Conservation (phyloP, 2,797 vertebrate genomes). For the Telmatherina bonti region DNA sequence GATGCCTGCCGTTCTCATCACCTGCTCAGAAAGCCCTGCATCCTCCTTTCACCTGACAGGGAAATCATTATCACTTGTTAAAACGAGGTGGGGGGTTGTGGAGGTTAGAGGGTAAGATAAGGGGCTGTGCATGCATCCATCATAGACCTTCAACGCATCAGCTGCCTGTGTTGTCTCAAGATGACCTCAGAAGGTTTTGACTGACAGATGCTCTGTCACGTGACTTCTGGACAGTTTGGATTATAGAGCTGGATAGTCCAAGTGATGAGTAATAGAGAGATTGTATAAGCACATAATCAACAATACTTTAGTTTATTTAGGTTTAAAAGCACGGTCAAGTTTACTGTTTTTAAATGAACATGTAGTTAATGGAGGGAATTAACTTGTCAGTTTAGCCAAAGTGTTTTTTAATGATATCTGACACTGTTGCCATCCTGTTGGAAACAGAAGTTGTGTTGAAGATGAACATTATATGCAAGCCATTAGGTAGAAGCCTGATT, state of each 20-base stretch:
- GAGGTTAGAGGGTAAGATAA: slow-evolving; percentile 7
- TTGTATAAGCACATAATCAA: neutral
- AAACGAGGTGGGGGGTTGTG: slow-evolving; percentile 21
- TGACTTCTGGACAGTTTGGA: slow-evolving; percentile 9
- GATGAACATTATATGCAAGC: neutral
- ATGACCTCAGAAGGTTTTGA: slow-evolving; percentile 42
- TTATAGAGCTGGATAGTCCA: neutral
- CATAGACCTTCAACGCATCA: slow-evolving; percentile 14
- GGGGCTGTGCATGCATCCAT: neutral
- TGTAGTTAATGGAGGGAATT: neutral
- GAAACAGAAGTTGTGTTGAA: neutral
- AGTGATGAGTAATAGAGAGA: neutral
- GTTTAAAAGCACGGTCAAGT: neutral
- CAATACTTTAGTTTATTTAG: neutral
- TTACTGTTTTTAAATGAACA: neutral
- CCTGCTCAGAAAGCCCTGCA: slow-evolving; percentile 53
- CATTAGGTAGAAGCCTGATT: slow-evolving; percentile 5
- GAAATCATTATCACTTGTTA: slow-evolving; percentile 27
- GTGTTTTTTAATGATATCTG: neutral
- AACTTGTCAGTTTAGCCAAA: too few species aligned
- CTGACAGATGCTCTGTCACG: slow-evolving; percentile 16
- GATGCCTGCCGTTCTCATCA: slow-evolving; percentile 57
- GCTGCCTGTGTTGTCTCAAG: slow-evolving; percentile 31
- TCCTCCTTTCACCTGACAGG: slow-evolving; percentile 19
- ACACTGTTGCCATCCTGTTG: neutral